phyloP scores from a whole-genome alignment of 2,113 vertebrate species.

The Brachirus orientalis region DNA sequence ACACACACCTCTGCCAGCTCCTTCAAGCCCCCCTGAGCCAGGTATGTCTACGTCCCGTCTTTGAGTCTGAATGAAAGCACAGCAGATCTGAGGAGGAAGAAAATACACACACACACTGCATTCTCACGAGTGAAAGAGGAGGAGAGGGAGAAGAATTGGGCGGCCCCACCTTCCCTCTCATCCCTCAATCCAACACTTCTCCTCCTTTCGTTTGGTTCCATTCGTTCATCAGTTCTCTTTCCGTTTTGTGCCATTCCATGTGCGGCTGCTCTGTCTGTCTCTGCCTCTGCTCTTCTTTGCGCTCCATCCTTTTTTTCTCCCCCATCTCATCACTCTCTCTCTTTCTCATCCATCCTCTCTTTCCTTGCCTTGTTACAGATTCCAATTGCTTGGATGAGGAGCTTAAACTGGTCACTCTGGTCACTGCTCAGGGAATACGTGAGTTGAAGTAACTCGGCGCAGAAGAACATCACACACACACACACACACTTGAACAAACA shows the following conservation, averaged over 20 bases:
- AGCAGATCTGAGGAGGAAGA: conserved; percentile 75
- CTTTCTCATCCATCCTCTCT: conserved; percentile 72
- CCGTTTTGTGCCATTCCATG: conserved; percentile 70
- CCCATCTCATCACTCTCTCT: conserved; percentile 62
- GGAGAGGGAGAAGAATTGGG: conserved; percentile 65
- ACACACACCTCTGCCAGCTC: conserved; percentile 71
- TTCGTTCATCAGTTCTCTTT: conserved; percentile 71
- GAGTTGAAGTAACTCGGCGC: conserved; percentile 65
- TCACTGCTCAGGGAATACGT: conserved; percentile 72
- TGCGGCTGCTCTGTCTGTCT: conserved; percentile 43
- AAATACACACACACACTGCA: conserved; percentile 49
- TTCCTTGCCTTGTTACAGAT: conserved; percentile 65
- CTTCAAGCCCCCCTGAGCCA: conserved; percentile 73
- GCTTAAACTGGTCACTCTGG: conserved; percentile 49
- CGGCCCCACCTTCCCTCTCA: conserved; percentile 71
- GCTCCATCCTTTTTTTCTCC: conserved; percentile 75
- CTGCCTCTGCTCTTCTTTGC: conserved; percentile 55
- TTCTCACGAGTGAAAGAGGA: conserved; percentile 65
- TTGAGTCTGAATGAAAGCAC: conserved; percentile 74
- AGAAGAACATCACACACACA: conserved; percentile 59
- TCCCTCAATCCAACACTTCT: conserved; percentile 75
- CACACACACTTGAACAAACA: conserved; percentile 33
- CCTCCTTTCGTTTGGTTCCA: conserved; percentile 80
- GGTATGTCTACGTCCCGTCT: conserved; percentile 70
- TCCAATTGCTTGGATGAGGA: conserved; percentile 67